These are phyloP conservation scores for Notodonta ziczac DNA, from an alignment of 2,888 invertebrate species.

Conservation along the genomic window DNA sequence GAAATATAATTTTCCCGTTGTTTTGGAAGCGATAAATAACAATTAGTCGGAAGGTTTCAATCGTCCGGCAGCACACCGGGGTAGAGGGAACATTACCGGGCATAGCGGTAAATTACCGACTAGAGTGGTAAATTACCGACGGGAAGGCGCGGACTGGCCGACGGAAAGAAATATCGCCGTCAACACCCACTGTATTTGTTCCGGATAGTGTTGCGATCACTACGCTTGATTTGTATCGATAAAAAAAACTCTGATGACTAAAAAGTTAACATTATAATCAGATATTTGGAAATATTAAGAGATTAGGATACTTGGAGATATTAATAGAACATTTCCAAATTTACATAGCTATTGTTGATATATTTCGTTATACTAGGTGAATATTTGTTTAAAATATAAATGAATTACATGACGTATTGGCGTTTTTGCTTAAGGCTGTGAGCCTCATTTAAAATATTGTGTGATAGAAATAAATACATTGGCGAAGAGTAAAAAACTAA, in stretches of 20 bases:
- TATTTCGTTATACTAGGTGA: no score
- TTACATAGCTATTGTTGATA: no score
- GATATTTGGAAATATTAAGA: no score
- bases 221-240: not conserved
- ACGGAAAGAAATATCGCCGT: slow-evolving; percentile 76
- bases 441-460: no score
- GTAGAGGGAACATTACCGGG: slow-evolving; percentile 43
- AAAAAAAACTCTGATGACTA: not conserved
- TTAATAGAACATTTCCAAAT: no score
- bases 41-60: slow-evolving; percentile 72
- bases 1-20: not conserved
- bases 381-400: no score
- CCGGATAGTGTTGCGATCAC: slow-evolving; percentile 47
- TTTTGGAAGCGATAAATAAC: slow-evolving; percentile 57
- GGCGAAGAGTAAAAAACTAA: no score
- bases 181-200: slow-evolving; percentile 58
- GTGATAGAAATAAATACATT: no score
- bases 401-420: no score
- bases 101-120: slow-evolving; percentile 49
- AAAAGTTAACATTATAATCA: no score
- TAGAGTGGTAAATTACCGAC: slow-evolving; percentile 56
- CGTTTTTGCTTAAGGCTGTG: no score
- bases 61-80: slow-evolving; percentile 37
- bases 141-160: slow-evolving; percentile 55
- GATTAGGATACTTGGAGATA: no score